phyloP scores from a whole-genome alignment of 2,888 invertebrate species.

The Globia sparganii region DNA sequence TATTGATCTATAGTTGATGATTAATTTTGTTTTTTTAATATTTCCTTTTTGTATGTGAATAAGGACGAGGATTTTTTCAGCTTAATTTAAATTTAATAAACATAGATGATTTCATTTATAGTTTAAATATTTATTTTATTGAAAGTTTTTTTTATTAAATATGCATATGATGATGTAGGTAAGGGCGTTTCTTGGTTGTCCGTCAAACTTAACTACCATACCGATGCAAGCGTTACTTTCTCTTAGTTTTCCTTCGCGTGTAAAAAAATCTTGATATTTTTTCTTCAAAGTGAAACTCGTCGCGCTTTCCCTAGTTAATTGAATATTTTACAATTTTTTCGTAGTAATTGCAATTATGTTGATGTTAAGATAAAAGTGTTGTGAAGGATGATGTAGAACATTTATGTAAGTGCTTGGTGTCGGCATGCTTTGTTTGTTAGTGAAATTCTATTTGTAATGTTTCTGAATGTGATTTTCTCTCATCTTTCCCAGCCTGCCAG shows the following conservation, averaged over 20 bases:
- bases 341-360: slow-evolving; percentile 84
- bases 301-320: slow-evolving; percentile 87
- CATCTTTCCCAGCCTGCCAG: slow-evolving; percentile 91
- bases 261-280: slow-evolving; percentile 89
- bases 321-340: slow-evolving; percentile 85
- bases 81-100: slow-evolving; percentile 6
- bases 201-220: slow-evolving; percentile 40
- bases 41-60: slow-evolving; percentile 16
- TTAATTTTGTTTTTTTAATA: neutral
- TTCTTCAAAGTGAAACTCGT: slow-evolving; percentile 86
- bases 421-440: slow-evolving; percentile 86
- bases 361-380: slow-evolving; percentile 75
- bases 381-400: slow-evolving; percentile 76
- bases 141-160: neutral
- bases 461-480: slow-evolving; percentile 91
- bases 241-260: slow-evolving; percentile 87
- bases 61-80: neutral
- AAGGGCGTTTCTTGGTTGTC: slow-evolving; percentile 74
- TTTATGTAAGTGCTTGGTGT: slow-evolving; percentile 73
- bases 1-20: slow-evolving; percentile 43
- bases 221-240: slow-evolving; percentile 76
- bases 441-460: slow-evolving; percentile 87
- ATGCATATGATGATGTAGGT: slow-evolving; percentile 16
- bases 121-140: neutral
- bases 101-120: neutral